These are phyloP conservation scores for Gyps fulvus DNA, from an alignment of 2,113 vertebrate species.

Conservation along the genomic window DNA sequence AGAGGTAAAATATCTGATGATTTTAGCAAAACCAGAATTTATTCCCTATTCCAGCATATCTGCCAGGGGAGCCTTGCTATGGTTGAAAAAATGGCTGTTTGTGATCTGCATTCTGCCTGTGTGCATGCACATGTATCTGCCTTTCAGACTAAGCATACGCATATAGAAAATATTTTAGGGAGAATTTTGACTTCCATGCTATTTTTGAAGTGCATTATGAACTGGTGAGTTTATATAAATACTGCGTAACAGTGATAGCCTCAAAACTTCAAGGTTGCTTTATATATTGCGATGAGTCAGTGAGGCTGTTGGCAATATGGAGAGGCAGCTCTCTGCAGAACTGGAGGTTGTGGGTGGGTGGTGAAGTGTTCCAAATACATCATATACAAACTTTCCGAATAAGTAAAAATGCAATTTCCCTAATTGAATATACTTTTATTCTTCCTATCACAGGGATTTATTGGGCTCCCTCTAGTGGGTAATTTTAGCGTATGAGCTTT, in stretches of 20 bases:
- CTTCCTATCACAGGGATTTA: background rate
- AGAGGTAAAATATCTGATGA: background rate
- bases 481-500: background rate
- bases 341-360: background rate
- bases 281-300: conserved; percentile 5
- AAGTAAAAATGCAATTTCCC: conserved; percentile 2
- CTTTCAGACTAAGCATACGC: background rate
- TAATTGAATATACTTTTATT: background rate
- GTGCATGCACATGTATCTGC: background rate
- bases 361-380: background rate
- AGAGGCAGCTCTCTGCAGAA: background rate
- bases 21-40: background rate
- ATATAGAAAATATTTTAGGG: background rate
- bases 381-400: background rate
- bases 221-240: conserved; percentile 41
- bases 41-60: background rate
- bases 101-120: background rate
- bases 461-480: conserved; percentile 69
- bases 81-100: background rate
- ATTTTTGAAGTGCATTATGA: background rate
- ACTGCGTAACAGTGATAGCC: conserved; percentile 10
- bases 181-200: background rate
- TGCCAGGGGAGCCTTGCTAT: background rate
- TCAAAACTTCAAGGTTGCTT: conserved; percentile 27
- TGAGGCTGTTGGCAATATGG: background rate